Evolutionary conservation across 2,888 invertebrate species (phyloP).

Genomic region (Monoplex corrugatus): DNA sequence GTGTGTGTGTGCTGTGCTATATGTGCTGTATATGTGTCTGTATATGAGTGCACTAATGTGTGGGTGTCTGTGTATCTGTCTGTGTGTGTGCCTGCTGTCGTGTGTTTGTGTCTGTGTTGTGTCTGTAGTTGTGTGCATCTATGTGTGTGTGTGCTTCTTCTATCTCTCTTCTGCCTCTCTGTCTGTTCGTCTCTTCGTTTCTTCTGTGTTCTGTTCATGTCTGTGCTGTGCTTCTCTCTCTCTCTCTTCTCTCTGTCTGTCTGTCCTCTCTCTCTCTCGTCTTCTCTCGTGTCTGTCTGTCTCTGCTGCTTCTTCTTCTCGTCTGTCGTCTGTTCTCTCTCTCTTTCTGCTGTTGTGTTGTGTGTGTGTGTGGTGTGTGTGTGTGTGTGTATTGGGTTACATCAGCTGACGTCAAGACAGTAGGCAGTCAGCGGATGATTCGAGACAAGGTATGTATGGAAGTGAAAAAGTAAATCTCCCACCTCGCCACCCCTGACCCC

Average conservation of each 20-base stretch:
- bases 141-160: constrained; percentile 5
- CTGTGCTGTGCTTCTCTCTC: not conserved
- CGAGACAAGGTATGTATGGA: not conserved
- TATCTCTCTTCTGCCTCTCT: not conserved
- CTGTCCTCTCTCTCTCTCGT: not conserved
- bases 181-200: not conserved
- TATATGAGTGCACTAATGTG: not conserved
- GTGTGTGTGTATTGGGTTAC: not conserved
- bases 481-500: too few relatives aligned
- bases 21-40: too few relatives aligned
- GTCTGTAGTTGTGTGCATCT: not conserved
- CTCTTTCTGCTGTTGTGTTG: too few relatives aligned
- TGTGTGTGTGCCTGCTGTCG: not conserved
- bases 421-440: too few relatives aligned
- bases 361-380: not conserved
- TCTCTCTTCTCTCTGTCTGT: too few relatives aligned
- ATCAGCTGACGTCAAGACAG: too few relatives aligned
- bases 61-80: not conserved
- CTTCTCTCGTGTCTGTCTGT: too few relatives aligned
- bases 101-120: constrained; percentile 12
- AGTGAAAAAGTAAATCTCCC: not conserved
- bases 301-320: too few relatives aligned
- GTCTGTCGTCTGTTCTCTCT: too few relatives aligned
- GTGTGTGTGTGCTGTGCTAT: too few relatives aligned
- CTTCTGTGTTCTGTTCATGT: not conserved